Evolutionary conservation across 2,113 vertebrate genomes (phyloP).

Genomic region (Salvelinus sp.): DNA sequence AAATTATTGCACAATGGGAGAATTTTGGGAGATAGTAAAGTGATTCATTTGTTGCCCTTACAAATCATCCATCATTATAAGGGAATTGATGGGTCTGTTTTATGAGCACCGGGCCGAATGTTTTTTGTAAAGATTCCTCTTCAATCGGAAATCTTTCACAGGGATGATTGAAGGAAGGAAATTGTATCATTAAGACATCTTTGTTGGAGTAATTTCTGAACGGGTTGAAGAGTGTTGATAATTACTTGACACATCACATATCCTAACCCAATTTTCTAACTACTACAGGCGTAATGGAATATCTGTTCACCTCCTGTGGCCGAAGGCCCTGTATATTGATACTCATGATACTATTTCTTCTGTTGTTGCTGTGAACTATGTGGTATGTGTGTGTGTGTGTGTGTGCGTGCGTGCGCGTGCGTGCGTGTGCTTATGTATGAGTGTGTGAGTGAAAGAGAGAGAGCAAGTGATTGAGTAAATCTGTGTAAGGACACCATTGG

Average conservation of each 20-base stretch:
- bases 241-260: constrained; percentile 54
- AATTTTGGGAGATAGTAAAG: constrained; percentile 41
- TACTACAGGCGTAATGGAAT: constrained; percentile 35
- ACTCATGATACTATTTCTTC: constrained; percentile 34
- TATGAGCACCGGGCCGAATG: constrained; percentile 49
- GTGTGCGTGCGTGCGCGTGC: background rate
- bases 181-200: constrained; percentile 63
- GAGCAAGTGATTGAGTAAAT: constrained; percentile 37
- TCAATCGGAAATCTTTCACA: constrained; percentile 66
- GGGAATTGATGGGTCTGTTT: constrained; percentile 62
- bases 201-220: constrained; percentile 63
- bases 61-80: constrained; percentile 54
- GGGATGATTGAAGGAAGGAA: constrained; percentile 59
- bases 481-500: constrained; percentile 31
- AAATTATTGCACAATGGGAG: constrained; percentile 61
- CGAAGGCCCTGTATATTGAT: constrained; percentile 24
- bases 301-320: constrained; percentile 40
- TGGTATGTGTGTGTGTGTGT: background rate
- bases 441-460: constrained; percentile 27
- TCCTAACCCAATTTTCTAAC: background rate
- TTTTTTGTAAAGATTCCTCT: constrained; percentile 57
- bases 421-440: constrained; percentile 12
- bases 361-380: constrained; percentile 56
- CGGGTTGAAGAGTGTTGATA: constrained; percentile 54
- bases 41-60: constrained; percentile 53